phyloP scores from a whole-genome alignment of 2,113 vertebrate genomes.

The Pteropus alecto region DNA sequence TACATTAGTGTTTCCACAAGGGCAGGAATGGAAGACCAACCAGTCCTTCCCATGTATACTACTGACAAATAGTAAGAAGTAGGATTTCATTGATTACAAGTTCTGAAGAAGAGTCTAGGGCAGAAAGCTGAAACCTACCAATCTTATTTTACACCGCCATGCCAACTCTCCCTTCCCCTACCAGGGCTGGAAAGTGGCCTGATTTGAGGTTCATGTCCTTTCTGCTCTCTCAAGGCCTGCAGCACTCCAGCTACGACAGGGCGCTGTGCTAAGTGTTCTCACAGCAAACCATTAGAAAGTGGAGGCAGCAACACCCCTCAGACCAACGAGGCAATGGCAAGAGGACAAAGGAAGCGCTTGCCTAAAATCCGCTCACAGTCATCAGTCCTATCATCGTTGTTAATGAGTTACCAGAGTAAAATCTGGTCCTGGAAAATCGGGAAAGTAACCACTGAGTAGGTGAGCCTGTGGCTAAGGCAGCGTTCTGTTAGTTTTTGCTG shows the following conservation, averaged over 20 bases:
- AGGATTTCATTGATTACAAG: not conserved
- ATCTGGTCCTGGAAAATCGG: not conserved
- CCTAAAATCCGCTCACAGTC: not conserved
- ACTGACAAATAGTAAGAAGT: not conserved
- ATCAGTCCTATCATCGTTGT: not conserved
- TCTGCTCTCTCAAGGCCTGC: not conserved
- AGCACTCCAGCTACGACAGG: not conserved
- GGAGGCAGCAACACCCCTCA: not conserved
- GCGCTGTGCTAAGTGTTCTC: not conserved
- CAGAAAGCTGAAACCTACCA: not conserved
- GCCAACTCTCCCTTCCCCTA: not conserved
- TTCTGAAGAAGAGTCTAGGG: not conserved
- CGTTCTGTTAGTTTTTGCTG: not conserved
- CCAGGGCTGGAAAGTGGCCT: not conserved
- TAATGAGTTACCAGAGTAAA: not conserved
- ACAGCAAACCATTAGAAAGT: not conserved
- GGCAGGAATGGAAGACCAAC: not conserved
- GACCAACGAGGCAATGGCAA: not conserved
- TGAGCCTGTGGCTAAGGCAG: not conserved
- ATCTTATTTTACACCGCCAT: not conserved
- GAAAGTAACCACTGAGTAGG: not conserved
- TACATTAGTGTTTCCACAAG: not conserved
- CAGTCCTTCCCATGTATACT: not conserved
- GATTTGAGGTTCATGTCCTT: not conserved
- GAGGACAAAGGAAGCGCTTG: not conserved